A percentile compares a stretch with the other conserved stretches of the same genome.
Conservation (phyloP, 2,797 vertebrate genomes). For the Muraenolepis orangiensis region DNA sequence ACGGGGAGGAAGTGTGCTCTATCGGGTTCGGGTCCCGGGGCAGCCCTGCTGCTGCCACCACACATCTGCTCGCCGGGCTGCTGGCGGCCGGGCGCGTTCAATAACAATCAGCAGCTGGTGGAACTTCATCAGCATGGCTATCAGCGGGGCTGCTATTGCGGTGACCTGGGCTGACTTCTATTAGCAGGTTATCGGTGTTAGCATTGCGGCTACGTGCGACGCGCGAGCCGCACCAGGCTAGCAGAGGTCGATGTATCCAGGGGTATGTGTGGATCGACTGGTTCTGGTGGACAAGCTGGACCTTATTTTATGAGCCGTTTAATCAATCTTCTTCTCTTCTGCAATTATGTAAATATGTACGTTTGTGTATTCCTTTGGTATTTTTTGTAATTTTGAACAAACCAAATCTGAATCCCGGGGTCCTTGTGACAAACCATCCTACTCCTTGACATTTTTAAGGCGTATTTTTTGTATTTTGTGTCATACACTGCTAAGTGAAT, state of each 20-base stretch:
- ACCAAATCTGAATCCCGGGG: not conserved
- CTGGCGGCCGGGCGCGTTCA: conserved; percentile 35
- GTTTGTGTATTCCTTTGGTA: too few relatives aligned
- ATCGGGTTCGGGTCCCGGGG: conserved; percentile 40
- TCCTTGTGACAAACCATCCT: not conserved
- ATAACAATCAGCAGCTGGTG: conserved; percentile 50
- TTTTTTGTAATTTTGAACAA: too few relatives aligned
- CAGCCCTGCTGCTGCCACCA: conserved; percentile 60
- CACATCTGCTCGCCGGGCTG: conserved; percentile 61
- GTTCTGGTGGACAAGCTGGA: not conserved
- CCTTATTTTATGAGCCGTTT: too few relatives aligned
- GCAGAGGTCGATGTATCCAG: too few relatives aligned
- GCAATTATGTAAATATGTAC: too few relatives aligned
- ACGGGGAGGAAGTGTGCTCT: conserved; percentile 61
- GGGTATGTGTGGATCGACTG: too few relatives aligned
- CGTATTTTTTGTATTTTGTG: not conserved
- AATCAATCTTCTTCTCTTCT: too few relatives aligned
- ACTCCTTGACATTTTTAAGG: not conserved
- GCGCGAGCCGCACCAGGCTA: not conserved
- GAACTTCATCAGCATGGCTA: conserved; percentile 41
- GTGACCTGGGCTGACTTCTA: conserved; percentile 26
- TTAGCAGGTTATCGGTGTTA: not conserved
- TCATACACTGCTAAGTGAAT: not conserved
- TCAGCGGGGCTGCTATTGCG: conserved; percentile 16
- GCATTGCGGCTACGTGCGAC: not conserved